Conservation (phyloP, 1,140 invertebrate species). For the Telenomus remus region DNA sequence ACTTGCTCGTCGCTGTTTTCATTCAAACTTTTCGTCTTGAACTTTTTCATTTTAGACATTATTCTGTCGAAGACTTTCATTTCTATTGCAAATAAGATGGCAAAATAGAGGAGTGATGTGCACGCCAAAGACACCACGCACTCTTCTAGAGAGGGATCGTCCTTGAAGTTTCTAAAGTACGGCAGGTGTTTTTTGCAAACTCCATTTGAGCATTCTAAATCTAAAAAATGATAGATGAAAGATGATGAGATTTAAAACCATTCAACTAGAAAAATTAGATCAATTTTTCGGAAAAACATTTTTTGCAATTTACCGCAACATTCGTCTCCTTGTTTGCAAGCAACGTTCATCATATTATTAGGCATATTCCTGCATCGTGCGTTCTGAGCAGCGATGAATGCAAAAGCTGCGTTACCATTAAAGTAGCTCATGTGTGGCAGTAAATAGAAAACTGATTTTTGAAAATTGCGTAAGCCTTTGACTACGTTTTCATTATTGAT, state of each 20-base stretch:
- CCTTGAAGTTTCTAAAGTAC: conserved; percentile 61
- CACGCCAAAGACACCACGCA: conserved; percentile 61
- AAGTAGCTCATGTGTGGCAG: conserved; percentile 70
- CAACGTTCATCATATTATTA: conserved; percentile 52
- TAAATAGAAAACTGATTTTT: conserved; percentile 66
- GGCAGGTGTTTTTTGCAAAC: conserved; percentile 61
- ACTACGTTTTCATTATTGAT: conserved; percentile 24
- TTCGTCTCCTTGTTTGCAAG: conserved; percentile 49
- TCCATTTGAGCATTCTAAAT: conserved; percentile 62
- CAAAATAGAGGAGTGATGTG: conserved; percentile 66
- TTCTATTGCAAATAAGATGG: conserved; percentile 65
- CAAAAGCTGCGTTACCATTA: conserved; percentile 67
- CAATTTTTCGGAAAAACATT: conserved; percentile 5
- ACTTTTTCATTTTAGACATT: conserved; percentile 48
- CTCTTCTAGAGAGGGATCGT: conserved; percentile 64
- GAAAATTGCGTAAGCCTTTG: conserved; percentile 58
- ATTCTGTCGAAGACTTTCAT: conserved; percentile 60
- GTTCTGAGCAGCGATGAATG: conserved; percentile 61
- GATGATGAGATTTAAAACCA: no score
- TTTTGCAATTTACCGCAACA: conserved; percentile 62
- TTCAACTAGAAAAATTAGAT: no score
- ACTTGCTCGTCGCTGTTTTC: conserved; percentile 69
- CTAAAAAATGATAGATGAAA: conserved; percentile 52
- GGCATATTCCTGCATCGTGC: conserved; percentile 67
- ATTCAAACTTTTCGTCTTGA: conserved; percentile 42